Conservation (phyloP, 2,797 vertebrate species). For the Uromys caudimaculatus region DNA sequence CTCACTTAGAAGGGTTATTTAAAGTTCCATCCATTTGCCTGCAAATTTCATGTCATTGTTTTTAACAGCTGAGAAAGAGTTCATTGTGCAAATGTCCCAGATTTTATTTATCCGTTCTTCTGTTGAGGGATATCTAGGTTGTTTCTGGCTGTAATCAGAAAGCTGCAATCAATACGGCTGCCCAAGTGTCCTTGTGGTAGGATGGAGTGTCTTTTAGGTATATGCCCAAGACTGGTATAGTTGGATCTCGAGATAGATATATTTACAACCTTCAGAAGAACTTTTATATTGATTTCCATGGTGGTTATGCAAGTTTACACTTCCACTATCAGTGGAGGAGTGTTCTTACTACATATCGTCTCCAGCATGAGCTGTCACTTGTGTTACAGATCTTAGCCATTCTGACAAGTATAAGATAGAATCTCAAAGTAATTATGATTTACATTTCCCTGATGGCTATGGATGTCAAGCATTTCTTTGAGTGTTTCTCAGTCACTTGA, state of each 20-base stretch:
- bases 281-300: not conserved
- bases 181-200: no score
- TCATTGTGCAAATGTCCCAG: not conserved
- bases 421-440: not conserved
- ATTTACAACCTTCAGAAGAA: not conserved
- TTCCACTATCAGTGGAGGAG: not conserved
- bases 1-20: not conserved
- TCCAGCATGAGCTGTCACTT: not conserved
- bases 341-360: not conserved
- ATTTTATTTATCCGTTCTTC: not conserved
- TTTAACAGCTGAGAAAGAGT: not conserved
- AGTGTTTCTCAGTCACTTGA: not conserved
- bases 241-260: not conserved
- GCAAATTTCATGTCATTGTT: not conserved
- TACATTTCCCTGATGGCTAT: not conserved
- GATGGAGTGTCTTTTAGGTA: not conserved
- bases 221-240: not conserved
- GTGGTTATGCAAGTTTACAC: not conserved
- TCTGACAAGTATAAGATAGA: not conserved
- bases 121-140: not conserved
- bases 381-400: not conserved
- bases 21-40: not conserved
- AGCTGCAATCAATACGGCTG: no score
- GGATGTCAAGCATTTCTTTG: not conserved
- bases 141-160: not conserved